Base-by-base conservation (phyloP, 1,140 invertebrate species). In the Latrodectus geometricus region DNA sequence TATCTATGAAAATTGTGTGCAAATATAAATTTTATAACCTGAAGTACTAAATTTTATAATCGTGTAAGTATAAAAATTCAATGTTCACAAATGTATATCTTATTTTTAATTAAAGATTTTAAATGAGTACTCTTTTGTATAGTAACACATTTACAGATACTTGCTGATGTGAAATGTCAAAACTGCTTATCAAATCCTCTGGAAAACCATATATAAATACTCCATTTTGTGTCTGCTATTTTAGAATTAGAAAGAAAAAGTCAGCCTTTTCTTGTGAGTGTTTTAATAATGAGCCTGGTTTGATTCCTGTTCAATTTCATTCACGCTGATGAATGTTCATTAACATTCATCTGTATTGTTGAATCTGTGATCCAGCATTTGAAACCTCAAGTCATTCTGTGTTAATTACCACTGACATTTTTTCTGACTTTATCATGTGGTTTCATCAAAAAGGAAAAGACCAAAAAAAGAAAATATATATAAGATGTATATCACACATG, bases 341-440 rank as follows among this genome's bases (percentile, higher is more conserved):
- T 35, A 48, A 48, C 21, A 50, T 80, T 80, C 17, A 56, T 54
- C 20, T 70, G 4, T 54, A 70, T 72, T 81, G 20, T 72, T 81
- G 68, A 81, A 79, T 70, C 78, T 65, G 82, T 68, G 70, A 76
- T 84, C 73, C 61, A 84, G 17, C 82, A 84, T 76, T 76, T 76
- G 20, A n/a, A 84, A 83, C 21, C 69, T 61, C 52, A 56, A 77
- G 20, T 56, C 14, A 82, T 49, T 73, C 50, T 82, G n/a, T 73
- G 20, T 56, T 72, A 17, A 20, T 35, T 35, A 72, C 49, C 61
- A 79, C 48, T 52, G 17, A 72, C 56, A 35, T 66, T 78, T 73
- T 78, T 78, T 50, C 65, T 68, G 61, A 78, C 76, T 78, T 68
- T 68, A n/a, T 49, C 61, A 12, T 35, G 21, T 48, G 65, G 76